Evolutionary conservation across 1,140 invertebrate genomes (phyloP).

Genomic region (Calycopis cecrops): DNA sequence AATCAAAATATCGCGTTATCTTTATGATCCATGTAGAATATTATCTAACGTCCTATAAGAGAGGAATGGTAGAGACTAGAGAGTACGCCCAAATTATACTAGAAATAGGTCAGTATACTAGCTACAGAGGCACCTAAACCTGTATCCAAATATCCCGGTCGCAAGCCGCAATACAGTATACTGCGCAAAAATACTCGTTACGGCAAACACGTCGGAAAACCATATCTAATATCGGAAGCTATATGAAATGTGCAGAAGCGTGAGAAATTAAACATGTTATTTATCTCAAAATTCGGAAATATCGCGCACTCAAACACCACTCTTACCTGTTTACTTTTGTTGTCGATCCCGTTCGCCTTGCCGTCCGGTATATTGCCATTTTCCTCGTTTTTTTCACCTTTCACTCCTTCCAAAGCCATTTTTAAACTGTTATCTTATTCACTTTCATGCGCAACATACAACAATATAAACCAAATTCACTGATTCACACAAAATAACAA

Average conservation of each 20-base stretch:
- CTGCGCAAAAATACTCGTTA: constrained; percentile 46
- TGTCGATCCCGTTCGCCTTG: constrained; percentile 68
- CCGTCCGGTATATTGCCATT: constrained; percentile 60
- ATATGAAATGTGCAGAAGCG: constrained; percentile 5
- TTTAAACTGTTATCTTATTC: constrained; percentile 62
- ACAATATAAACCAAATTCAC: constrained; percentile 46
- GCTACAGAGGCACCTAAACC: constrained; percentile 37
- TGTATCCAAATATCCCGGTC: constrained; percentile 35
- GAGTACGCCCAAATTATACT: constrained; percentile 34
- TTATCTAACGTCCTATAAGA: no score
- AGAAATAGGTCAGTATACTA: constrained; percentile 61
- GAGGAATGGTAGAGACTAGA: background rate
- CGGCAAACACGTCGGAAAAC: background rate
- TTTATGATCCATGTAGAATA: no score
- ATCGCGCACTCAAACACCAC: constrained; percentile 5
- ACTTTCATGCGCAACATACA: constrained; percentile 63
- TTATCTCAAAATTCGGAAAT: background rate
- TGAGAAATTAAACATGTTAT: background rate
- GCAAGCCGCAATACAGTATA: constrained; percentile 36
- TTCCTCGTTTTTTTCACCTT: constrained; percentile 74
- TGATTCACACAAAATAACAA: constrained; percentile 43
- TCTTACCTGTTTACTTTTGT: constrained; percentile 70
- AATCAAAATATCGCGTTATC: no score
- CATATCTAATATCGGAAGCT: no score
- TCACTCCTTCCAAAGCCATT: constrained; percentile 72